Conservation (phyloP, 2,888 invertebrate species). For the Meiosimyza platycephala region DNA sequence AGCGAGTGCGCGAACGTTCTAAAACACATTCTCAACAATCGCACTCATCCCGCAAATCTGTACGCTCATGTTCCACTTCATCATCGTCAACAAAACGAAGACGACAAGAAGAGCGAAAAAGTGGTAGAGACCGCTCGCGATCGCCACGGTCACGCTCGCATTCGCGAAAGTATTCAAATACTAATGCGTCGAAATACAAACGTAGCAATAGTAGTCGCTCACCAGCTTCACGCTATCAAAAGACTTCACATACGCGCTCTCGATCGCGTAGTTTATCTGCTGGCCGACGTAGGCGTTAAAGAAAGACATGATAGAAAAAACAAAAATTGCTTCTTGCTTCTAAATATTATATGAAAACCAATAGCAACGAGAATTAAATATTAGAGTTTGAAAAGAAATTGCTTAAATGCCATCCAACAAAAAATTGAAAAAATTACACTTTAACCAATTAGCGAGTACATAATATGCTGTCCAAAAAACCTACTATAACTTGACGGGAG, state of each 20-base stretch:
- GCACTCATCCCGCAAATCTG: conserved; percentile 49
- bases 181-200: conserved; percentile 45
- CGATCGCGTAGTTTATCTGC: conserved; percentile 43
- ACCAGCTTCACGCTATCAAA: conserved; percentile 41
- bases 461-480: too few relatives aligned
- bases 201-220: conserved; percentile 50
- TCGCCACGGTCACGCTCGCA: conserved; percentile 45
- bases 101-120: conserved; percentile 36
- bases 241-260: conserved; percentile 40
- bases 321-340: not conserved
- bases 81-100: conserved; percentile 51
- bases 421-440: too few relatives aligned
- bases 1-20: conserved; percentile 47
- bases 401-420: too few relatives aligned
- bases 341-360: too few relatives aligned
- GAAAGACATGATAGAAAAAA: not conserved
- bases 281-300: conserved; percentile 41
- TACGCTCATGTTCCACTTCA: conserved; percentile 50
- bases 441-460: too few relatives aligned
- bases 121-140: conserved; percentile 49
- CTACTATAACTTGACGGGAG: too few relatives aligned
- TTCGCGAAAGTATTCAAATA: conserved; percentile 43
- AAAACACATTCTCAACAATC: conserved; percentile 47
- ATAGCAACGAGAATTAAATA: too few relatives aligned
- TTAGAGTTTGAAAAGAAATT: too few relatives aligned